Evolutionary conservation across 2,888 invertebrate genomes (phyloP).

Genomic region (Phyllotreta striolata): DNA sequence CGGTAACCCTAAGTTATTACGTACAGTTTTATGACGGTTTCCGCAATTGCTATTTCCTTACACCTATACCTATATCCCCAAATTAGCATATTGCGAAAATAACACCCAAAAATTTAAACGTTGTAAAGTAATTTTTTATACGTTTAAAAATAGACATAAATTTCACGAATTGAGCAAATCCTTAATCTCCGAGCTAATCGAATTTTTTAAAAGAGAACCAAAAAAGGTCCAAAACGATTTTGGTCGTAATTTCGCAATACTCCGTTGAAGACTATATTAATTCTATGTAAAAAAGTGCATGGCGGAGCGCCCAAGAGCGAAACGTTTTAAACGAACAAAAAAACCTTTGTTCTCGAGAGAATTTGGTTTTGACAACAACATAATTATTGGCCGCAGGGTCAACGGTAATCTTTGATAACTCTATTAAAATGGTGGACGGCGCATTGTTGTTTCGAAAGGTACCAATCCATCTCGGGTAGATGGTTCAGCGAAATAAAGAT

Average conservation of each 20-base stretch:
- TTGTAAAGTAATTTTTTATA: too few species aligned
- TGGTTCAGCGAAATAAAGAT: conserved; percentile 17
- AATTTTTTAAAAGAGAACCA: too few species aligned
- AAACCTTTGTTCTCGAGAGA: conserved; percentile 21
- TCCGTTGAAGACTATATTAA: conserved; percentile 7
- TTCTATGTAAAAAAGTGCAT: conserved; percentile 17
- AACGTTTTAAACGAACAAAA: conserved; percentile 11
- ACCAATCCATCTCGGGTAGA: conserved; percentile 7
- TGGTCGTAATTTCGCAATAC: too few species aligned
- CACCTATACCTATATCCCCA: conserved; percentile 9
- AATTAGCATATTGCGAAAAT: conserved; percentile 18
- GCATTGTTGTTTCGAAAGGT: conserved; percentile 20
- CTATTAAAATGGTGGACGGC: conserved; percentile 23
- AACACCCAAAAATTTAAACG: conserved; percentile 3
- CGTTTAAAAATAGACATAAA: too few species aligned
- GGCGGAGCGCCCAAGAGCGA: conserved; percentile 13
- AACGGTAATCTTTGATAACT: conserved; percentile 24
- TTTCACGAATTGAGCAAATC: too few species aligned
- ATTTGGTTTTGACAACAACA: conserved; percentile 23
- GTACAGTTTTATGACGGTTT: conserved; percentile 45
- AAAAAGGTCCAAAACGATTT: too few species aligned
- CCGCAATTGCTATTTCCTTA: conserved; percentile 32
- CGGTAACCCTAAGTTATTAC: conserved; percentile 48
- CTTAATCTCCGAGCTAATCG: too few species aligned
- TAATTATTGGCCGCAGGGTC: conserved; percentile 23